phyloP scores from a whole-genome alignment of 2,113 vertebrate genomes.

The Glaucidium brasilianum region DNA sequence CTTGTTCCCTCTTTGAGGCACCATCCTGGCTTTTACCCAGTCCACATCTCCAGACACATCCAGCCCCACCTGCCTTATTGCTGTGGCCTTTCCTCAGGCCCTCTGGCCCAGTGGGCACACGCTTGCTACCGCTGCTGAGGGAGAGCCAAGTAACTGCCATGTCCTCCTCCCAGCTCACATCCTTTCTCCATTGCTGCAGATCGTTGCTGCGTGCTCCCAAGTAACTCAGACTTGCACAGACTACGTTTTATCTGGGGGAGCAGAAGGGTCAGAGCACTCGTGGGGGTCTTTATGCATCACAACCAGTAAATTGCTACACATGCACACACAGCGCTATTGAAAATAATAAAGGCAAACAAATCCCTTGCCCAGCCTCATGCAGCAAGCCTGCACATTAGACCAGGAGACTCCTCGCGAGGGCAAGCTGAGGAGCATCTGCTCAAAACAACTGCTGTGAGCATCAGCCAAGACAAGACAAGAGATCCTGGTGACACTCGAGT shows the following conservation, averaged over 20 bases:
- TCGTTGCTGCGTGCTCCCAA: background rate
- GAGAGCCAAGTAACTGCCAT: accelerated
- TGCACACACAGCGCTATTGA: accelerated
- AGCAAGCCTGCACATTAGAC: background rate
- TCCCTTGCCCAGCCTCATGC: background rate
- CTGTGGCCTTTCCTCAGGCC: accelerated
- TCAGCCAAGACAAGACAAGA: background rate
- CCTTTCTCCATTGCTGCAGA: background rate
- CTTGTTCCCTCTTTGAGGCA: too few relatives aligned
- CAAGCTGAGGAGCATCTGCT: background rate
- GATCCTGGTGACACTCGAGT: background rate
- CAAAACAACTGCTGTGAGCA: background rate
- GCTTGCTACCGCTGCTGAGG: accelerated
- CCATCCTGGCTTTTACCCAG: background rate
- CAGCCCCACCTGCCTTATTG: too few relatives aligned
- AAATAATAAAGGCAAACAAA: background rate
- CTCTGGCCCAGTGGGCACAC: accelerated
- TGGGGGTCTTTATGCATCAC: background rate
- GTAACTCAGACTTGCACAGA: background rate
- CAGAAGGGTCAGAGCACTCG: background rate
- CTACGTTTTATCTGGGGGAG: too few relatives aligned
- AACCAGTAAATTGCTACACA: accelerated
- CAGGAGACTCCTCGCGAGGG: background rate
- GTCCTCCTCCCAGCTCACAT: background rate
- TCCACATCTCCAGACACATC: accelerated